Evolutionary conservation across 1,140 invertebrate genomes (phyloP), one percentile per base, ranked within the genome.

Genomic region (Pectinophora gossypiella): DNA sequence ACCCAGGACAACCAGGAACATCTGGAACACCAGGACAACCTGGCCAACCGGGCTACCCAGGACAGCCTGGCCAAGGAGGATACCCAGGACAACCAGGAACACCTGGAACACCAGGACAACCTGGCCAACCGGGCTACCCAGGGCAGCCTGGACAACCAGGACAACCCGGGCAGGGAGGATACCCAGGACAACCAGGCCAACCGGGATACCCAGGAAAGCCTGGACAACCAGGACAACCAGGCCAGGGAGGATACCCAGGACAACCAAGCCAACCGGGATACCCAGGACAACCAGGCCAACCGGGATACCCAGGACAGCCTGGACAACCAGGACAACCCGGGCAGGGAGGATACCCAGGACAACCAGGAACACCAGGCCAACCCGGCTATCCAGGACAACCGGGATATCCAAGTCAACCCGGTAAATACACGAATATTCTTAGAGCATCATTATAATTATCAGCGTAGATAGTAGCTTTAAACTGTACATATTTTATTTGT

Each of bases 11-110:
- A 45, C 63, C 66, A 16, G 65, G 59, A 38, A 43, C 54, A 15
- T 62, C 64, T 36, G 68, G 64, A 54, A 48, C 9, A n/a, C 64
- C 63, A 53, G 64, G 61, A 51, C 52, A 60, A 51, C 60, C 50
- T 18, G 51, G 20, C 44, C 13, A 42, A 7, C 49, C 44, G 1
- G 44, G 20, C 18, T 5, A 43, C 3, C 56, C 56, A 4, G 56
- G 56, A 7, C 7, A 32, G 10, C 38, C 20, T 12, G 49, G 49
- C 13, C 16, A 51, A 3, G 27, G 27, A 9, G 50, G 40, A 1
- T 22, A 52, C 10, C 50, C 50, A 32, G 50, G 50, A 49, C 44
- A 53, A 50, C 55, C 64, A 51, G 59, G 61, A 42, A 21, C 16
- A n/a, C 51, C 58, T n/a, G 42, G 38, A 1, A 40, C 38, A 13